These are phyloP conservation scores for Sebastes umbrosus DNA, from an alignment of 2,797 vertebrate genomes.

Conservation along the genomic window DNA sequence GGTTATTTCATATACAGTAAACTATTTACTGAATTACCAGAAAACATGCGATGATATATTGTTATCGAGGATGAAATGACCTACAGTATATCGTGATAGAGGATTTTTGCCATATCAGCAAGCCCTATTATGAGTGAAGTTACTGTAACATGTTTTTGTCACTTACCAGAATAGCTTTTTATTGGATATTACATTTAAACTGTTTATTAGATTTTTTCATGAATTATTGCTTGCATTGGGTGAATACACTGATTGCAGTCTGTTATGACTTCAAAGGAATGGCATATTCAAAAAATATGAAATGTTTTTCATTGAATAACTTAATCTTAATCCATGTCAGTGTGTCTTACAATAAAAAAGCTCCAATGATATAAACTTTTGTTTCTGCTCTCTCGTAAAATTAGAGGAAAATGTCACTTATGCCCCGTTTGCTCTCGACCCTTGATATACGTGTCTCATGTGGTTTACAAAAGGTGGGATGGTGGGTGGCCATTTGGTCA, in stretches of 20 bases:
- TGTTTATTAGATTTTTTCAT: background rate
- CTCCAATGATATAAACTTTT: conserved; percentile 6
- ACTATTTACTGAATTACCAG: too few species aligned
- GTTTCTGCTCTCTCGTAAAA: conserved; percentile 31
- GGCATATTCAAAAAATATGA: background rate
- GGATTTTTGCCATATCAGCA: too few species aligned
- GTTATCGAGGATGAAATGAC: too few species aligned
- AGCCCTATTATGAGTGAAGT: background rate
- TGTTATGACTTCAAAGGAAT: background rate
- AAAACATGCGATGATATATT: too few species aligned
- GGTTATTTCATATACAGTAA: too few species aligned
- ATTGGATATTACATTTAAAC: background rate
- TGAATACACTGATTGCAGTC: background rate
- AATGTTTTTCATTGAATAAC: background rate
- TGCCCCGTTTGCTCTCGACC: conserved; percentile 40
- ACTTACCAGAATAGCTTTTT: background rate
- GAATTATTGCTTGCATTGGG: background rate
- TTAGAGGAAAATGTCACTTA: conserved; percentile 39
- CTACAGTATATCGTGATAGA: too few species aligned
- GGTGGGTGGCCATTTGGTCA: conserved; percentile 77
- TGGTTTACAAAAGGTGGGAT: conserved; percentile 77
- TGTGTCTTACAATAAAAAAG: background rate
- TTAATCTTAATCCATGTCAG: background rate
- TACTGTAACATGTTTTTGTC: background rate
- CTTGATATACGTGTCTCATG: conserved; percentile 63